Conservation (phyloP, 2,113 vertebrate genomes). For the Dipodomys ordii region DNA sequence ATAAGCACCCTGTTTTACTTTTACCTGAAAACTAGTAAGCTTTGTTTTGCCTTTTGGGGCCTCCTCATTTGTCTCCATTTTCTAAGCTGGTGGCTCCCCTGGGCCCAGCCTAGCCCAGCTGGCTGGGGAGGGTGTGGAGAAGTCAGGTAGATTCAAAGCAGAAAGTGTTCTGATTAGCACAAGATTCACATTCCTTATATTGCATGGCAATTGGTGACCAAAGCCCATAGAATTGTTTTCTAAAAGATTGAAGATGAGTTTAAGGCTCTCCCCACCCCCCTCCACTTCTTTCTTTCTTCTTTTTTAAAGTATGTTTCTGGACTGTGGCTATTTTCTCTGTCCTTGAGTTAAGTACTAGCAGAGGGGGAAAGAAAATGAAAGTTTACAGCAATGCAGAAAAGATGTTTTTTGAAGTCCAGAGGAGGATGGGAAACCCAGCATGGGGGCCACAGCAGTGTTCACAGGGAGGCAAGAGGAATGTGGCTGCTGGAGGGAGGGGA, state of each 20-base stretch:
- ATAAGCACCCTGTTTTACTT: slow-evolving; percentile 47
- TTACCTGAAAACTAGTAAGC: slow-evolving; percentile 59
- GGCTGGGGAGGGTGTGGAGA: slow-evolving; percentile 19
- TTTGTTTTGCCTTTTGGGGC: slow-evolving; percentile 44
- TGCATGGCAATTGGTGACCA: slow-evolving; percentile 56
- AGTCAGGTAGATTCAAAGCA: slow-evolving; percentile 64
- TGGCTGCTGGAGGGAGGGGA: neutral
- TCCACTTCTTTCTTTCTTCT: neutral
- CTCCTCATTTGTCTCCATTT: slow-evolving; percentile 71
- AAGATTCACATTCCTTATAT: slow-evolving; percentile 64
- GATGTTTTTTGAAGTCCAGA: slow-evolving; percentile 48
- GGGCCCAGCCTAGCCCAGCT: slow-evolving; percentile 50
- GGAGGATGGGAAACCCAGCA: neutral
- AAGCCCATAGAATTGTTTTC: slow-evolving; percentile 59
- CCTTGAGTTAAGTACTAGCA: slow-evolving; percentile 73
- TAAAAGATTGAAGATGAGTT: slow-evolving; percentile 37
- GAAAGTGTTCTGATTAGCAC: slow-evolving; percentile 50
- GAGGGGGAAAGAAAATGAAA: slow-evolving; percentile 54
- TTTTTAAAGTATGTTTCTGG: slow-evolving; percentile 42
- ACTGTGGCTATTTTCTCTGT: slow-evolving; percentile 66
- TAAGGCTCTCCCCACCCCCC: neutral
- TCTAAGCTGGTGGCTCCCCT: slow-evolving; percentile 61
- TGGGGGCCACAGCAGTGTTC: neutral
- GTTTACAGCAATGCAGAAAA: slow-evolving; percentile 64
- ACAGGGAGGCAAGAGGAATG: slow-evolving; percentile 13